phyloP scores from a whole-genome alignment of 2,888 invertebrate genomes.

The Tanypteryx hageni region DNA sequence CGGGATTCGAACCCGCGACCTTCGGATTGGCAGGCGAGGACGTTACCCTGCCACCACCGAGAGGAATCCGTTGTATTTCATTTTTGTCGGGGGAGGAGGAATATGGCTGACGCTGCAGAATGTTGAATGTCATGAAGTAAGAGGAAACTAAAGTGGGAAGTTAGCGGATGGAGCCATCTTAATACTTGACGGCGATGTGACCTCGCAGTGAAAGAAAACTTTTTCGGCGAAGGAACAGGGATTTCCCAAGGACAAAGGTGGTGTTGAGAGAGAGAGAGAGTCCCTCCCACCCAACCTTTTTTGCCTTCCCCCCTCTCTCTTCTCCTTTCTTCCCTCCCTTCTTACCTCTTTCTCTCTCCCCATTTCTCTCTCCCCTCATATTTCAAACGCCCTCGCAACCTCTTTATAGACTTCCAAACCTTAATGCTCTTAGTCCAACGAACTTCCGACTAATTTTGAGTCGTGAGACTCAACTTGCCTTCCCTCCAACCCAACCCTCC shows the following conservation, averaged over 20 bases:
- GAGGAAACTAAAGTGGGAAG: not conserved
- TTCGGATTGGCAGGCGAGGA: too few relatives aligned
- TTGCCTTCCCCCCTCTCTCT: not conserved
- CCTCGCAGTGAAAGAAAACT: slow-evolving; percentile 30
- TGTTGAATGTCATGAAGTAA: slow-evolving; percentile 1
- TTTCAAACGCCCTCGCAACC: not conserved
- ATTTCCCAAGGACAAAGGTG: slow-evolving; percentile 44
- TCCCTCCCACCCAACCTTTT: not conserved
- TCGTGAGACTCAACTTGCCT: not conserved
- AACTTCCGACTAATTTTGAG: slow-evolving; percentile 50
- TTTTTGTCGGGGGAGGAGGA: not conserved
- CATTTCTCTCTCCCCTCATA: not conserved
- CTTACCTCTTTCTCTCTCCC: not conserved
- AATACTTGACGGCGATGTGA: slow-evolving; percentile 8
- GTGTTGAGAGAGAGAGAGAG: not conserved
- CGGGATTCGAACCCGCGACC: too few relatives aligned
- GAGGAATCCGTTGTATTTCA: not conserved
- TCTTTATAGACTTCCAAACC: slow-evolving; percentile 46
- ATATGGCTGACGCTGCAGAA: not conserved
- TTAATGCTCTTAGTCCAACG: slow-evolving; percentile 53
- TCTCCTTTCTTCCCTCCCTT: not conserved
- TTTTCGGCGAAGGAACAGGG: slow-evolving; percentile 36
- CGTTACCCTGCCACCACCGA: too few relatives aligned
- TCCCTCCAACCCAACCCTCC: not conserved
- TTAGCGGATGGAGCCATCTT: not conserved